Percentiles rank a stretch among this genome's conserved stretches.
Conservation (phyloP, 2,797 vertebrate genomes). For the Staurois parvus region DNA sequence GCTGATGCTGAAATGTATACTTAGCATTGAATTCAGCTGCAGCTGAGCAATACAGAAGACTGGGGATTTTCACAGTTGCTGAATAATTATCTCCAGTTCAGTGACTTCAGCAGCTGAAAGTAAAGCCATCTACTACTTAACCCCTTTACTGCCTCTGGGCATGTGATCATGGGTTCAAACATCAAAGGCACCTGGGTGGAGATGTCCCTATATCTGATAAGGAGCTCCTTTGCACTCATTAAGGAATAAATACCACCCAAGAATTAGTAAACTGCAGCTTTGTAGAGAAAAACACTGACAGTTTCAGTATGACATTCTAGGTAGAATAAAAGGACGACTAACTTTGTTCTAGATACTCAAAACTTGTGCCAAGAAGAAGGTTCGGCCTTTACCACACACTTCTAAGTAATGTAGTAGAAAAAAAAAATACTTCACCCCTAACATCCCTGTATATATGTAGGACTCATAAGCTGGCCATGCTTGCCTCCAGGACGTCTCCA, state of each 20-base stretch:
- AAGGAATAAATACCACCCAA: slow-evolving; percentile 16
- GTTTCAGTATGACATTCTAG: too few relatives aligned
- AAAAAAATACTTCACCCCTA: too few relatives aligned
- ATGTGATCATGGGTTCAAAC: slow-evolving; percentile 45
- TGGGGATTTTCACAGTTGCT: slow-evolving; percentile 58
- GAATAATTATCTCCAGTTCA: slow-evolving; percentile 61
- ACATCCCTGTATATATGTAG: too few relatives aligned
- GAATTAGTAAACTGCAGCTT: background rate
- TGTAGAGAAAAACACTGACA: background rate
- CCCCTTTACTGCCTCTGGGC: slow-evolving; percentile 52
- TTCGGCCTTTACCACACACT: too few relatives aligned
- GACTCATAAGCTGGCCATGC: too few relatives aligned
- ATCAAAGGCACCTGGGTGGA: slow-evolving; percentile 33
- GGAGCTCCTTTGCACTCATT: slow-evolving; percentile 16
- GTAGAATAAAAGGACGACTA: too few relatives aligned
- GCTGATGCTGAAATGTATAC: slow-evolving; percentile 40
- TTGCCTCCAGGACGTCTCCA: too few relatives aligned
- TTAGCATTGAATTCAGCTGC: slow-evolving; percentile 43
- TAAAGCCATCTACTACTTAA: slow-evolving; percentile 61
- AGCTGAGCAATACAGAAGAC: slow-evolving; percentile 51
- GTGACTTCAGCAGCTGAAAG: slow-evolving; percentile 57
- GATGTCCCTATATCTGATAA: slow-evolving; percentile 10
- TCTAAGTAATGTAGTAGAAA: too few relatives aligned
- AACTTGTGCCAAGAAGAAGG: too few relatives aligned
- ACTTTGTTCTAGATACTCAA: too few relatives aligned